phyloP scores from a whole-genome alignment of 2,797 vertebrate genomes.

The Sebastes dallii region DNA sequence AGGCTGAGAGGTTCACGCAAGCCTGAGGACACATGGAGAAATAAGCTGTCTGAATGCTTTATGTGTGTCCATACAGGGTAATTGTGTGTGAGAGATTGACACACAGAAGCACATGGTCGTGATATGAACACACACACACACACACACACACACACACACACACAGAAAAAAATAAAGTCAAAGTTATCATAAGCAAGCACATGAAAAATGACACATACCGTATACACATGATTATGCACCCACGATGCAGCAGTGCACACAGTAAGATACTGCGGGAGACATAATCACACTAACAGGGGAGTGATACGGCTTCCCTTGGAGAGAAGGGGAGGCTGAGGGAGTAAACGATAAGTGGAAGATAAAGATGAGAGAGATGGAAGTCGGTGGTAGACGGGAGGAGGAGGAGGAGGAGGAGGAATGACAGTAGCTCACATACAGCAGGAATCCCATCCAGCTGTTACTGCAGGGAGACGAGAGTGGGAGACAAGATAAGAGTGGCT shows the following conservation, averaged over 20 bases:
- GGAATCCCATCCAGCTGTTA: slow-evolving; percentile 51
- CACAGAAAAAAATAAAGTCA: background rate
- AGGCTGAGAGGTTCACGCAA: slow-evolving; percentile 13
- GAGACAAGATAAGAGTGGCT: background rate
- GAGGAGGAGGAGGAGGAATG: slow-evolving; percentile 6
- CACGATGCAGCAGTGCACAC: background rate
- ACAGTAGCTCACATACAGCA: slow-evolving; percentile 24
- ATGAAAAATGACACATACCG: background rate
- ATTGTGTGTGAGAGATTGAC: background rate
- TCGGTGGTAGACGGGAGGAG: background rate
- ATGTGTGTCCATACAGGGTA: background rate
- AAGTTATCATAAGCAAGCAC: background rate
- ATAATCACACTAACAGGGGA: slow-evolving; percentile 43
- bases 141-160: background rate
- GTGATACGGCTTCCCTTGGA: slow-evolving; percentile 12
- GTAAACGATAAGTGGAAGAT: slow-evolving; percentile 47
- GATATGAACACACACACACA: no score
- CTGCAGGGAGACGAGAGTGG: slow-evolving; percentile 1
- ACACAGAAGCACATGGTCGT: background rate
- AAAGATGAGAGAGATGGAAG: slow-evolving; percentile 41
- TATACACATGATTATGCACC: background rate
- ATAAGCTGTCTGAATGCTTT: slow-evolving; percentile 1
- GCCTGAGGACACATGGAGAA: background rate
- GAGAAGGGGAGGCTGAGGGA: slow-evolving; percentile 22
- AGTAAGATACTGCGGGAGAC: slow-evolving; percentile 21